Evolutionary conservation across 2,888 invertebrate genomes (phyloP).

Genomic region (Oligia strigilis): DNA sequence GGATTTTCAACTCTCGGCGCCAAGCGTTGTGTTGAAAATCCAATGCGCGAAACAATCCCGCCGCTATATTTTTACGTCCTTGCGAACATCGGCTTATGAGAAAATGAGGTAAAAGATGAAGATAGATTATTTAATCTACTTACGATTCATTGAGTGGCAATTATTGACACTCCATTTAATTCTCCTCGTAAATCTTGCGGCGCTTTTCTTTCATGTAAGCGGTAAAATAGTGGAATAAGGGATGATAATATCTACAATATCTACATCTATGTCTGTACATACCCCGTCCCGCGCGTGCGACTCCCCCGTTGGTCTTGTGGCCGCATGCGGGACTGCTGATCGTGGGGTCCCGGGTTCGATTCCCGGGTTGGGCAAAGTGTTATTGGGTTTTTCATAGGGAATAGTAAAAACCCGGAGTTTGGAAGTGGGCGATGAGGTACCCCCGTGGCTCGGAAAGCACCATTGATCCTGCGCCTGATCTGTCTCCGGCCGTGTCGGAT

Average conservation of each 20-base stretch:
- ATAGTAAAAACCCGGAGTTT: too few relatives aligned
- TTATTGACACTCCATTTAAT: conserved; percentile 47
- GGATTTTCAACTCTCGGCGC: background rate
- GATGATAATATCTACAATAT: background rate
- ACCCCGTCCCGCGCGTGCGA: too few relatives aligned
- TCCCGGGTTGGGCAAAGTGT: too few relatives aligned
- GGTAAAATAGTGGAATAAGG: background rate
- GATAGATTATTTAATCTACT: conserved; percentile 48
- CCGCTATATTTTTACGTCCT: background rate
- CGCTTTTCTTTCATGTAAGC: background rate
- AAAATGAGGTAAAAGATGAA: conserved; percentile 5
- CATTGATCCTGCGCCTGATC: too few relatives aligned
- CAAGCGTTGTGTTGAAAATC: background rate
- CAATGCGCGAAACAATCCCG: background rate
- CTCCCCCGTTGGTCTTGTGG: too few relatives aligned
- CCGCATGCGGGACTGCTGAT: too few relatives aligned
- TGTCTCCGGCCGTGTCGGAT: too few relatives aligned
- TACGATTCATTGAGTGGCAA: conserved; percentile 47
- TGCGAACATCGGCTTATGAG: background rate
- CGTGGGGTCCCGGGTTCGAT: too few relatives aligned
- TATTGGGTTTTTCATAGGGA: too few relatives aligned
- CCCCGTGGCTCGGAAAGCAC: too few relatives aligned
- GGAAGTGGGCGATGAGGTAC: too few relatives aligned
- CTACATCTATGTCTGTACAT: background rate
- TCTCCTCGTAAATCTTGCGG: background rate